Base-by-base conservation (phyloP, 2,797 vertebrate genomes). In the Gambusia yucatana region DNA sequence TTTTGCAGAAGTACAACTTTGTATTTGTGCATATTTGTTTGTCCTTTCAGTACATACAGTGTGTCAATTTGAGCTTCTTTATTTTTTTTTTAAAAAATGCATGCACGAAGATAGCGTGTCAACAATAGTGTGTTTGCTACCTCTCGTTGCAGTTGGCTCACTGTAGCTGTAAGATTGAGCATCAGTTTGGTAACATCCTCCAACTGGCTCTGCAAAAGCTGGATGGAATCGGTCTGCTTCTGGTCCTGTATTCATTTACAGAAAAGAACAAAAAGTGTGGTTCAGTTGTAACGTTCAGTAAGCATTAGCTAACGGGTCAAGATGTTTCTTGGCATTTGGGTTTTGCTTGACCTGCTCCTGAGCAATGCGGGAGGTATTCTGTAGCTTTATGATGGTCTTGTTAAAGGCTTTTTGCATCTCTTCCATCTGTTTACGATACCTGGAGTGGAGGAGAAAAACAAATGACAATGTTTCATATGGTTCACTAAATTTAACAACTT, bases 401-500 rank as follows among this genome's bases (percentile, higher is more conserved):
- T 99, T 99, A 87, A 99, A 99, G 13, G 98, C 98, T 90, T 96
- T 97, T 91, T 99, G 98, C 98, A 99, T 99, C 96, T 99, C 98
- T 88, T 99, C 98, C 98, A 99, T 99, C 95, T 99, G 98, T 90
- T 99, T 99, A 75, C 98, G 97, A 81, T 99, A 99, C 87, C 98
- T 99, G 85, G 57, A 47, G 3, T 36, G 78, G 59, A 89, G 48
- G 77, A 0, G 1, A 82, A 65, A n/a, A 82, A 52, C 20, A 52
- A 25, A 76, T 25, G 44, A 33, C 28, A 50, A 43, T 11, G 17
- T 67, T 25, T 16, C 14, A 17, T 75, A 3, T 71, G 3, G 4
- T n/a, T 55, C 59, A 3, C 7, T 46, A 63, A 59, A 4, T n/a
- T 46, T 50, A 5, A 6, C 70, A 70, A 4, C 33, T 1, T 13